Evolutionary conservation across 1,140 invertebrate genomes (phyloP), one percentile per base, ranked within the genome.

Genomic region (Nasonia longicornis): DNA sequence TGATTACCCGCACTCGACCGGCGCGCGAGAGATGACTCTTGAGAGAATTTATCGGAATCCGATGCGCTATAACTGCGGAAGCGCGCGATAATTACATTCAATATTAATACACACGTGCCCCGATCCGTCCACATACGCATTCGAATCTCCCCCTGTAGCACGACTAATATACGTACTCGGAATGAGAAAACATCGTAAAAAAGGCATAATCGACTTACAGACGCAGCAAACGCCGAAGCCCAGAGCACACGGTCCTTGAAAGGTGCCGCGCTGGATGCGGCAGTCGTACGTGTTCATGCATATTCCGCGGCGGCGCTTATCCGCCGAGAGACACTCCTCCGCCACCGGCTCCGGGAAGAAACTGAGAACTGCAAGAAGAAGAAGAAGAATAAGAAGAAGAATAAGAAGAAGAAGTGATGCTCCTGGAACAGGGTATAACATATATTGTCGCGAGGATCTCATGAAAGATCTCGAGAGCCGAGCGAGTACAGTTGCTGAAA

Each of bases 161-260:
- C 31, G 31, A 35, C 3, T 35, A 35, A 35, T 35, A 35, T 2
- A 16, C 26, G 26, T 66, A 16, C 48, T 10, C 16, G 16, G 3
- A 3, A 77, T 67, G 31, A 35, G 31, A 35, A 35, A 6, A 35
- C 31, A 22, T 31, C 0, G 6, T 22, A 26, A 67, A 12, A 42
- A 22, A 16, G 12, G 12, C 26, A 80, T 12, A 42, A 42, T 1
- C 10, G 31, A 83, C 95, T 95, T 89, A 96, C 96, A 96, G 38
- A 96, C 93, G 88, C 96, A 97, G 87, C 96, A 97, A n/a, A 96
- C 95, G 2, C 96, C 96, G 82, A 96, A 96, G 11, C 96, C 96
- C 80, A 96, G 92, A 0, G 96, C 96, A 86, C 96, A 97, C 79
- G 94, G 92, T 1, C 96, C 96, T 14, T 93, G 92, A 0, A 95